These are phyloP conservation scores for Bos javanicus DNA, from an alignment of 2,113 vertebrate species.

Conservation along the genomic window DNA sequence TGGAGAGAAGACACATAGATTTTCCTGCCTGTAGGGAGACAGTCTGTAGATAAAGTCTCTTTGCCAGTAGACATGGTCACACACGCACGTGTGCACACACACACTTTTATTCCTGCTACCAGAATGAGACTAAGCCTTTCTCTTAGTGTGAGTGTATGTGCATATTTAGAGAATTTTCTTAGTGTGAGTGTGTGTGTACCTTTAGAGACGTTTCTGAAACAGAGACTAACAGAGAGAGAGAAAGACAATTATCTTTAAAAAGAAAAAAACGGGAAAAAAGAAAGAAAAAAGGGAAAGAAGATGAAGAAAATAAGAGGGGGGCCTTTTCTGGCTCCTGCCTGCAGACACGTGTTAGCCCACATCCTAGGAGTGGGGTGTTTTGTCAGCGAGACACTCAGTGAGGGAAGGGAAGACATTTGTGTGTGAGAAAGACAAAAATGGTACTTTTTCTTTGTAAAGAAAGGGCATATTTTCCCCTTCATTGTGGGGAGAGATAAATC, in stretches of 20 bases:
- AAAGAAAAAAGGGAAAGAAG: not conserved
- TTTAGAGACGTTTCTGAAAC: not conserved
- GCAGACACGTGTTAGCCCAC: too few species aligned
- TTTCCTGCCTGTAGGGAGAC: not conserved
- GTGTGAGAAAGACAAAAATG: not conserved
- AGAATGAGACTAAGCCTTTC: not conserved
- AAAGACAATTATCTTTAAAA: not conserved
- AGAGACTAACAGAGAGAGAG: not conserved
- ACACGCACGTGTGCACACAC: accelerated
- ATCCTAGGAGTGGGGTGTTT: not conserved
- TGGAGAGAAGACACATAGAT: not conserved
- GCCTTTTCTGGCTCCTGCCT: not conserved
- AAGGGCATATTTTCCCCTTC: not conserved
- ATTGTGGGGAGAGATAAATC: not conserved
- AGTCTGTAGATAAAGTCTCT: not conserved
- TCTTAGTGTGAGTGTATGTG: not conserved
- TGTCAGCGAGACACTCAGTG: not conserved
- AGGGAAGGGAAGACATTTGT: not conserved
- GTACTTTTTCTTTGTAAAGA: too few species aligned
- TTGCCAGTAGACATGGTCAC: not conserved
- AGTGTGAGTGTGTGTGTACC: not conserved
- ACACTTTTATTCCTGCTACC: not conserved
- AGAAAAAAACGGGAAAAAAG: not conserved
- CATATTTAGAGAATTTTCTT: not conserved
- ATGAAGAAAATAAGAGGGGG: not conserved